Conservation (phyloP, 2,113 vertebrate species). For the Polyodon spathula region DNA sequence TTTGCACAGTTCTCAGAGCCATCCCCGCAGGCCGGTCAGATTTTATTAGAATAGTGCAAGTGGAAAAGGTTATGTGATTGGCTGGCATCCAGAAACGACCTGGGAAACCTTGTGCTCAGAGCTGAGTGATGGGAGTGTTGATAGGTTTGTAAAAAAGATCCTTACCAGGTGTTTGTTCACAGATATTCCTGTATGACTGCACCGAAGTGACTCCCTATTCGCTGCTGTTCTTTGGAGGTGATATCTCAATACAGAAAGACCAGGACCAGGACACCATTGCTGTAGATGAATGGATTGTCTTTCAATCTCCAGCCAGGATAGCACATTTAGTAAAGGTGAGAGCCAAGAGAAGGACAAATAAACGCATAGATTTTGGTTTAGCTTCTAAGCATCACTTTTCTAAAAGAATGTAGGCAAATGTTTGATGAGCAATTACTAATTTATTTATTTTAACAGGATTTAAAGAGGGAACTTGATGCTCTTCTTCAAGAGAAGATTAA, state of each 20-base stretch:
- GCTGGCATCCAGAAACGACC: no score
- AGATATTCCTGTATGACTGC: constrained; percentile 97
- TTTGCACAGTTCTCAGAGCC: no score
- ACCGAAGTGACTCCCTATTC: constrained; percentile 97
- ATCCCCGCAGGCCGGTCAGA: no score
- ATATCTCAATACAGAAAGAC: constrained; percentile 93
- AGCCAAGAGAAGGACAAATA: not conserved
- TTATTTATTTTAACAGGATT: constrained; percentile 48
- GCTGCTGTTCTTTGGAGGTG: constrained; percentile 89
- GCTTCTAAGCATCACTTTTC: no score
- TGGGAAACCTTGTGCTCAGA: no score
- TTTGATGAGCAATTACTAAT: no score
- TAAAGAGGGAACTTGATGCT: constrained; percentile 76
- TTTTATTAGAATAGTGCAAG: no score
- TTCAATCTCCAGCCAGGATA: constrained; percentile 85
- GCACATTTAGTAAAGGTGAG: constrained; percentile 88
- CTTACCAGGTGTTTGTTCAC: constrained; percentile 19
- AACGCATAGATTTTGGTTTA: no score
- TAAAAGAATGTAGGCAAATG: no score
- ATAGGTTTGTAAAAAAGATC: no score
- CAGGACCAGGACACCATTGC: constrained; percentile 86
- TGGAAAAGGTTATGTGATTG: no score
- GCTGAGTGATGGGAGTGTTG: no score
- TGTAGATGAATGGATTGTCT: constrained; percentile 94
- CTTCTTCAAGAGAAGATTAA: constrained; percentile 89